Evolutionary conservation across 1,140 invertebrate species (phyloP), one percentile per base, ranked within the genome.

Genomic region (Nylanderia fulva): DNA sequence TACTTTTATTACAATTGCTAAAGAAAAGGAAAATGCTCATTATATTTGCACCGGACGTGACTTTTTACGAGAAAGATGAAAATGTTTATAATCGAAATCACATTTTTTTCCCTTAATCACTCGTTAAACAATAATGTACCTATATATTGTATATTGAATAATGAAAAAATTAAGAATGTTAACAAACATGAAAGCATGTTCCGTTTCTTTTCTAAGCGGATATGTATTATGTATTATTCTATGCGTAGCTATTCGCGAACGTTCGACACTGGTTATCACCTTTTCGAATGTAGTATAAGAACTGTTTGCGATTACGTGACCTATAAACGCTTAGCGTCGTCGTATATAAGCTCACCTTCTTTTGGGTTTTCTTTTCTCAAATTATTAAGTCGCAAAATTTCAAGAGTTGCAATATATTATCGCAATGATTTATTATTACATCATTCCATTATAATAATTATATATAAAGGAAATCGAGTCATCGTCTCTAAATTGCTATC

Each of bases 381-480:
- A n/a, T n/a, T 48, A 56, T 86, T 77, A 83, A 69, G 77, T 86
- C 68, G 79, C n/a, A n/a, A 60, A 45, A 69, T 48, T n/a, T 9
- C 24, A 9, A 27, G n/a, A 11, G 21, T 29, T 27, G 18, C 39
- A n/a, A n/a, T n/a, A 84, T 29, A 82, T 69, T 21, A 33, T 8
- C 66, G 33, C 77, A 82, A 83, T 87, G 84, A 85, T 68, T 89
- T 76, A 61, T 83, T 68, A 66, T 89, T 89, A 66, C 85, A 42
- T 87, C 64, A 87, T 79, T 86, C 68, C 64, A 85, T 83, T 88
- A 74, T 76, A 85, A 85, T 83, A 85, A 89, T 87, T n/a, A n/a
- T n/a, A n/a, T n/a, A n/a, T n/a, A n/a, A 83, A 87, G 42, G 39
- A 36, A 36, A 15, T 27, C 52, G 84, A 80, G 80, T 39, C 77